These are phyloP conservation scores for Eupeodes luniger DNA, from an alignment of 2,888 invertebrate species.

Conservation along the genomic window DNA sequence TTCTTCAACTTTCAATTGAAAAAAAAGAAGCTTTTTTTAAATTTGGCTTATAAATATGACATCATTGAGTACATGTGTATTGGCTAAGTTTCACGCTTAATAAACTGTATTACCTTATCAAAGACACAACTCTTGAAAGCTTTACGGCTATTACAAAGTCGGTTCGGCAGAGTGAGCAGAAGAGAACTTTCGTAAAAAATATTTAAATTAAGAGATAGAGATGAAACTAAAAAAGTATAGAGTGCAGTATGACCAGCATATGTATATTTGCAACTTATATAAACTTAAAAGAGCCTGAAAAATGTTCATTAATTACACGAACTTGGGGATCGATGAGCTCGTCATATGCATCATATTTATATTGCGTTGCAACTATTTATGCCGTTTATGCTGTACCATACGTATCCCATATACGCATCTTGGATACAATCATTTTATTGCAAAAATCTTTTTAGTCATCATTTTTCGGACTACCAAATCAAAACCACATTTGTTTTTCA, in stretches of 20 bases:
- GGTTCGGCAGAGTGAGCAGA: background rate
- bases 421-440: no score
- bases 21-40: background rate
- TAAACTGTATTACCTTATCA: constrained; percentile 10
- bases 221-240: background rate
- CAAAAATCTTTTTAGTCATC: no score
- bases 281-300: background rate
- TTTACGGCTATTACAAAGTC: background rate
- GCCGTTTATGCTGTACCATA: no score
- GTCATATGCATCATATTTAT: no score
- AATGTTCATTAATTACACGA: background rate
- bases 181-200: background rate
- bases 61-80: background rate
- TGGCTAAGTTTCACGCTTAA: background rate
- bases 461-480: background rate
- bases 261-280: background rate
- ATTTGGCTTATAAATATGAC: background rate
- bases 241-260: background rate
- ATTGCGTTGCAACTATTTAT: no score
- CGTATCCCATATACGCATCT: no score
- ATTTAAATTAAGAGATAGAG: background rate
- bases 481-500: background rate
- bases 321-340: no score
- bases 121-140: constrained; percentile 6
- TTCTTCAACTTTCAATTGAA: constrained; percentile 13